A percentile compares a stretch with the other conserved stretches of the same genome.
phyloP scores from a whole-genome alignment of 2,797 vertebrate genomes.

The Chanos chanos region DNA sequence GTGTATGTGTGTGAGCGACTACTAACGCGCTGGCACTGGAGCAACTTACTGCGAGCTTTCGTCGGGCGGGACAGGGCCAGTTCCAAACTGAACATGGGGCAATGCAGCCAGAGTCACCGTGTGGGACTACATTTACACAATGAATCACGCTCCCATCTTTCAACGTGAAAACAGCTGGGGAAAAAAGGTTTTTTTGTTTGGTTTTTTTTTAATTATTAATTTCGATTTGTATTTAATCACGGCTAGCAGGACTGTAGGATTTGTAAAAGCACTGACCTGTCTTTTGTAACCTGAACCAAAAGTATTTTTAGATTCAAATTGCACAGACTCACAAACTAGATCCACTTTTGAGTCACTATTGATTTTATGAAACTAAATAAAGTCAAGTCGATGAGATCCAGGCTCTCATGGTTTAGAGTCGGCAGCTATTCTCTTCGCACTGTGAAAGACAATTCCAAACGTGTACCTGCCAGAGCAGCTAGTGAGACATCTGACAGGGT shows the following conservation, averaged over 20 bases:
- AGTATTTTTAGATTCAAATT: constrained; percentile 15
- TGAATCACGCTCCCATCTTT: too few species aligned
- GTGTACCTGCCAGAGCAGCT: too few species aligned
- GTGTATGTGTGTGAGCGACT: background rate
- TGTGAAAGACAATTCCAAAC: background rate
- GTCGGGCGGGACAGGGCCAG: constrained; percentile 12
- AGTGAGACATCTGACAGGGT: too few species aligned
- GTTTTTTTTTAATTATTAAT: background rate
- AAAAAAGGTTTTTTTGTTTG: too few species aligned
- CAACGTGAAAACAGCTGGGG: too few species aligned
- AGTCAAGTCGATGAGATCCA: constrained; percentile 34
- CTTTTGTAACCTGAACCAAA: constrained; percentile 17
- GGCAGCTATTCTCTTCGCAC: constrained; percentile 7
- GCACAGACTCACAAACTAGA: constrained; percentile 34
- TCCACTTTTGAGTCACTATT: constrained; percentile 51
- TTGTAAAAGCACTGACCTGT: constrained; percentile 10
- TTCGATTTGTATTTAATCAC: too few species aligned
- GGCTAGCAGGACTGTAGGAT: too few species aligned
- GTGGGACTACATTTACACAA: background rate
- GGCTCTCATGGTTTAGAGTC: background rate
- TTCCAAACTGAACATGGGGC: constrained; percentile 4
- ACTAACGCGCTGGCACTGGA: background rate
- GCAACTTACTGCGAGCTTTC: background rate
- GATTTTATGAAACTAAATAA: constrained; percentile 57
- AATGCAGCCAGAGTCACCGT: background rate